These are phyloP conservation scores for Clarias gariepinus DNA, from an alignment of 2,113 vertebrate genomes.

Conservation along the genomic window DNA sequence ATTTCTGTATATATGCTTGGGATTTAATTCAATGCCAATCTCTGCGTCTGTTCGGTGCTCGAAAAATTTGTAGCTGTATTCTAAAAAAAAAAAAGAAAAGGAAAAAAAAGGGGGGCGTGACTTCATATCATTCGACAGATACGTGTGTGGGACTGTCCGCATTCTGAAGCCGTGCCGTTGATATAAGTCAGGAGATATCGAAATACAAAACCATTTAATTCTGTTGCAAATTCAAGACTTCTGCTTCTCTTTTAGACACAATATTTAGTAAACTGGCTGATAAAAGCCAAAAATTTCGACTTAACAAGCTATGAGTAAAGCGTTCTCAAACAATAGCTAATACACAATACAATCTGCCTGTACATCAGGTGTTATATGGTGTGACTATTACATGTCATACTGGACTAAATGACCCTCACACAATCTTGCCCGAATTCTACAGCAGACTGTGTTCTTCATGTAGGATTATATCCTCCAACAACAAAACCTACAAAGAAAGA, in stretches of 20 bases:
- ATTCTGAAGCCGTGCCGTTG: too few species aligned
- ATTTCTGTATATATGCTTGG: neutral
- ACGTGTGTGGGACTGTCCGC: neutral
- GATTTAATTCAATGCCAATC: neutral
- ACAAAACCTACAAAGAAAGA: neutral
- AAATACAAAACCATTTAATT: neutral
- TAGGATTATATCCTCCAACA: neutral
- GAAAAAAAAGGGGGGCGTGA: neutral
- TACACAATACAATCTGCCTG: neutral
- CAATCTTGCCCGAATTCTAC: neutral
- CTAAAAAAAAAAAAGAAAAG: too few species aligned
- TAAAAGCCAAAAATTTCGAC: too few species aligned
- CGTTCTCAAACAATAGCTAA: neutral
- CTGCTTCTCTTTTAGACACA: neutral
- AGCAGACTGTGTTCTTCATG: neutral
- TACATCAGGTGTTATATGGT: neutral
- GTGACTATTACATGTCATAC: neutral
- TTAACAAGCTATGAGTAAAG: neutral
- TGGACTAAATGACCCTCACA: neutral
- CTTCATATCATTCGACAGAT: neutral
- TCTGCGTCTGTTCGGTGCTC: neutral
- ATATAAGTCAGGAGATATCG: neutral
- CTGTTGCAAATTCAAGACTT: neutral
- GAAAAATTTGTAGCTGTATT: neutral
- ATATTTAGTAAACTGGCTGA: neutral